Conservation (phyloP, 2,888 invertebrate species). For the Lasiommata megera region DNA sequence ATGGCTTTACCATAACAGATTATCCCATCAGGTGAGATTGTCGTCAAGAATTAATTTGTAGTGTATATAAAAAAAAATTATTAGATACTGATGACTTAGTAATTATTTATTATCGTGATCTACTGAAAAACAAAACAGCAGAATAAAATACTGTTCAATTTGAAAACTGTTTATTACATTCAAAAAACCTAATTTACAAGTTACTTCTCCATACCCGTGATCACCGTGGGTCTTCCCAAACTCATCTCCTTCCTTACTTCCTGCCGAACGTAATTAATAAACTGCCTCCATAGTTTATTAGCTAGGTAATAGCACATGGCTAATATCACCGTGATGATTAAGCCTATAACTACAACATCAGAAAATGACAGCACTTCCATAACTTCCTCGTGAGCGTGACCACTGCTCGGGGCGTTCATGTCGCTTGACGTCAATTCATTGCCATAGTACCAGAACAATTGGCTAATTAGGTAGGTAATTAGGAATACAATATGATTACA, state of each 20-base stretch:
- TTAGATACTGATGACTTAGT: too few species aligned
- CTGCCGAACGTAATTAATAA: slow-evolving; percentile 39
- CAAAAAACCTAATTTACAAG: not conserved
- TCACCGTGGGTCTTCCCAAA: slow-evolving; percentile 17
- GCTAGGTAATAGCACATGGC: slow-evolving; percentile 41
- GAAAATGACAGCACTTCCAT: slow-evolving; percentile 43
- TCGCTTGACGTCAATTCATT: slow-evolving; percentile 16
- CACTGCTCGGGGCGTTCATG: slow-evolving; percentile 30
- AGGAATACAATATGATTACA: not conserved
- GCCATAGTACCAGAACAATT: not conserved
- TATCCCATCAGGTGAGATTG: too few species aligned
- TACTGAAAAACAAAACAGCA: too few species aligned
- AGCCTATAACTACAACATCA: slow-evolving; percentile 44
- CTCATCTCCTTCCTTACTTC: slow-evolving; percentile 44
- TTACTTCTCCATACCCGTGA: slow-evolving; percentile 12
- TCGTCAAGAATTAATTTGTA: too few species aligned
- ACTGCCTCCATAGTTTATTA: slow-evolving; percentile 40
- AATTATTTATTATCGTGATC: too few species aligned
- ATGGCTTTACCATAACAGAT: too few species aligned
- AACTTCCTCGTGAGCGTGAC: slow-evolving; percentile 53
- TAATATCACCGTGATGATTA: slow-evolving; percentile 40
- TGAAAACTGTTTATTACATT: not conserved
- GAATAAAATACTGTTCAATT: not conserved
- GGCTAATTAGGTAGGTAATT: not conserved
- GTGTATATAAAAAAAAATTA: too few species aligned